Percentiles rank a stretch among this genome's conserved stretches.
Evolutionary conservation across 2,888 invertebrate species (phyloP).

Genomic region (Ectemnius lituratus): DNA sequence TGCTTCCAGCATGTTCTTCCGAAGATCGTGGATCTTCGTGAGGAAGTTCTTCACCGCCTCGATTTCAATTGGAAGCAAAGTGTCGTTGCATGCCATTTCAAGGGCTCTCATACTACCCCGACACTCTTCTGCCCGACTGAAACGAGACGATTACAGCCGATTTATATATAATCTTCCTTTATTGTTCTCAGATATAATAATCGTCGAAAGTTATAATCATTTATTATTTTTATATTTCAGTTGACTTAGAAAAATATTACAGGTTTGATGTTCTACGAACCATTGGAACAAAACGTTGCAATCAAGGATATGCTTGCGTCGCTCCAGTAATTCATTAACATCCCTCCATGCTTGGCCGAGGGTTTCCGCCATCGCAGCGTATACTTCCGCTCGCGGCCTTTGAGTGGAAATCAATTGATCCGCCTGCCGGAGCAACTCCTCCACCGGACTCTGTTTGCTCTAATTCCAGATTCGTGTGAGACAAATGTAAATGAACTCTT

Average conservation of each 20-base stretch:
- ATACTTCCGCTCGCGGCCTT: conserved; percentile 87
- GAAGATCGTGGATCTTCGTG: conserved; percentile 85
- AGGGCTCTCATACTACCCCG: conserved; percentile 84
- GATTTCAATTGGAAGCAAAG: conserved; percentile 85
- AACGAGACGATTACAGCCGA: conserved; percentile 21
- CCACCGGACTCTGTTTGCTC: conserved; percentile 93
- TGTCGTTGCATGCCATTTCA: conserved; percentile 84
- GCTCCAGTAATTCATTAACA: conserved; percentile 87
- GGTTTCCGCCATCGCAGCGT: conserved; percentile 93
- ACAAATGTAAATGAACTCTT: conserved; percentile 30
- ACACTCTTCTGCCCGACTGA: conserved; percentile 84
- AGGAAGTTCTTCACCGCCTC: conserved; percentile 85
- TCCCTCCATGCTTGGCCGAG: conserved; percentile 89
- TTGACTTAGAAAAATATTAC: not conserved
- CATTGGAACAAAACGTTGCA: conserved; percentile 88
- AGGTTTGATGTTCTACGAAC: conserved; percentile 68
- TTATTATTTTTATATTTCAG: no score
- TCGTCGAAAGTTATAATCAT: no score
- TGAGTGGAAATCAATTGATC: conserved; percentile 90
- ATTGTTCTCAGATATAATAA: no score
- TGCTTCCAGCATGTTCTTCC: conserved; percentile 86
- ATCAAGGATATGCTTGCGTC: conserved; percentile 87
- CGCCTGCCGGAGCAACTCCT: conserved; percentile 91
- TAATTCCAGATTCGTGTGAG: conserved; percentile 66
- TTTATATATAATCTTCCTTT: no score